Conservation (phyloP, 2,888 invertebrate species). For the Apodemia hepburni region DNA sequence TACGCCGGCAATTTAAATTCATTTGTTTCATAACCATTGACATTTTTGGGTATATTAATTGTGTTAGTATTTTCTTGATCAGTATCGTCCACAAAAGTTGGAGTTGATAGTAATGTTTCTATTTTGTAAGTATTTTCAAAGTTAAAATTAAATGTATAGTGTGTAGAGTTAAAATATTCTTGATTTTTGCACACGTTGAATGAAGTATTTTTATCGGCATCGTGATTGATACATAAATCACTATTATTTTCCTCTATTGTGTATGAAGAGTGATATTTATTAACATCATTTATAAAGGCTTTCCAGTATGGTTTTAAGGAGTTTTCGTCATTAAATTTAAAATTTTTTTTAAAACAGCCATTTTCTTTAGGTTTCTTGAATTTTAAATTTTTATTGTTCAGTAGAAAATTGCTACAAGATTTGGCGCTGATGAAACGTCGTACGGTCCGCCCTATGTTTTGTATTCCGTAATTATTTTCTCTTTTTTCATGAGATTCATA, state of each 20-base stretch:
- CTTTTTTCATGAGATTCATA: background rate
- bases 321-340: conserved; percentile 11
- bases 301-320: background rate
- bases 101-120: background rate
- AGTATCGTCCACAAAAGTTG: background rate
- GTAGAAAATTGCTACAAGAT: conserved; percentile 44
- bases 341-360: background rate
- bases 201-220: background rate
- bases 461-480: conserved; percentile 11
- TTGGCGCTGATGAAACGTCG: conserved; percentile 31
- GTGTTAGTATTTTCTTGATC: conserved; percentile 20
- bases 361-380: background rate
- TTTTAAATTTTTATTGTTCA: conserved; percentile 22
- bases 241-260: conserved; percentile 11
- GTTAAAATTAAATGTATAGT: conserved; percentile 14
- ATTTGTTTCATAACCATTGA: background rate
- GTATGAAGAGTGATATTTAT: conserved; percentile 3
- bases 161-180: background rate
- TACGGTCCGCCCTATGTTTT: conserved; percentile 25
- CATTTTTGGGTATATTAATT: conserved; percentile 17
- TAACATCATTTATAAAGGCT: background rate
- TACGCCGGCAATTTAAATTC: background rate
- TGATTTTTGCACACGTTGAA: background rate
- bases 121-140: conserved; percentile 7
- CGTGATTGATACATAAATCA: background rate